Base-by-base conservation (phyloP, 23 tunicate species). In the Ascidia mentula region DNA sequence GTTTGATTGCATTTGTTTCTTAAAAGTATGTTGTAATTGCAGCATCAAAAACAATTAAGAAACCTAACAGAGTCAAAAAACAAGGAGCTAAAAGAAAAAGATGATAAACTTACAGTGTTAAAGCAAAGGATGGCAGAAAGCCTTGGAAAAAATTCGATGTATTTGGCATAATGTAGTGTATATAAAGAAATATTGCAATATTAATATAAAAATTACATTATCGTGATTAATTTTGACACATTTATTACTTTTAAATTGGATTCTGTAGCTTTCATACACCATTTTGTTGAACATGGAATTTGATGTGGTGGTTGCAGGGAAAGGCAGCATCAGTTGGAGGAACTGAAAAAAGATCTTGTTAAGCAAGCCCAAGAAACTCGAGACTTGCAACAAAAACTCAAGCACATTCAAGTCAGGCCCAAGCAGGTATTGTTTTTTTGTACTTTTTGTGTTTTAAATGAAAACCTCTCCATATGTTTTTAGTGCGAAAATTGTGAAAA, bases 281-380 rank as follows among this genome's bases (percentile, higher is more conserved):
- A n/a, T n/a, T n/a, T n/a, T 36, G 9, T 36, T 32, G 79, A 34
- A 18, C 18, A 9, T 81, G 20, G 31, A 18, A 12, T 7, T 12
- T 38, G 40, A 32, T 8, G 37, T 38, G 53, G 72, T 38, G 24
- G 8, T 24, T 38, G 9, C 31, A 72, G 97, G 65, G 97, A 91
- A 42, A 76, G 97, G 38, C 97, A 91, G 73, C 97, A 91, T 42
- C 97, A 91, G 71, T 79, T 91, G 59, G 97, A 91, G 59, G 97
- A 91, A 73, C 76, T 91, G 69, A 86, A 86, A 42, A 60, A 59
- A 18, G 97, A 91, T 79, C 61, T 91, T 31, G 77, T 91, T 8
- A 91, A 91, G 39, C 75, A 89, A 72, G 84, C 97, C 22, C 97
- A 86, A 36, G 97, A 91, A 72, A 90, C 97, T 18, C 77, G 85